Percentiles rank a stretch among this genome's conserved stretches.
Evolutionary conservation across 2,888 invertebrate genomes (phyloP).

Genomic region (Harpalus rubripes): DNA sequence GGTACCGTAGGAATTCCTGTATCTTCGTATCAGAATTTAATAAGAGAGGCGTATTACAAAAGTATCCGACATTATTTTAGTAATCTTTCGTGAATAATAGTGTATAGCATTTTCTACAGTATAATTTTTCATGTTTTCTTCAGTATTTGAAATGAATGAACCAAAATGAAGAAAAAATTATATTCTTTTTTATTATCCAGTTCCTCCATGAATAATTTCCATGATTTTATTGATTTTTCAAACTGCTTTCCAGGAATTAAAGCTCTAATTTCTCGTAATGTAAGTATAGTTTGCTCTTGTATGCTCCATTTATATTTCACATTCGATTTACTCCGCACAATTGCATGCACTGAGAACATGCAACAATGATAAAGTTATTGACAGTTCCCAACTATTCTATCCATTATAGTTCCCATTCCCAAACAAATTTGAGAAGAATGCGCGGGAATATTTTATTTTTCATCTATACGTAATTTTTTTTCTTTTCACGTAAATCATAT

Average conservation of each 20-base stretch:
- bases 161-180: no score
- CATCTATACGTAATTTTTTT: not conserved
- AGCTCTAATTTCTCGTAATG: not conserved
- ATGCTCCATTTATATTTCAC: conserved; percentile 29
- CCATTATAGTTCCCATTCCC: conserved; percentile 1
- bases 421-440: conserved; percentile 6
- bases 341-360: not conserved
- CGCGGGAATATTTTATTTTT: not conserved
- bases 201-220: not conserved
- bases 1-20: no score
- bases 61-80: no score
- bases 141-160: no score
- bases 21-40: no score
- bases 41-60: no score
- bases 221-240: not conserved
- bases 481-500: conserved; percentile 21
- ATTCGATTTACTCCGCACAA: conserved; percentile 17
- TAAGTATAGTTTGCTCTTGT: not conserved
- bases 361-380: conserved; percentile 32
- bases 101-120: no score
- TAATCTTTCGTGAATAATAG: no score
- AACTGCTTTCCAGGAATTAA: not conserved
- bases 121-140: no score
- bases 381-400: conserved; percentile 14
- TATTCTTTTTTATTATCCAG: no score